Conservation (phyloP, 2,113 vertebrate genomes). For the Phasianus colchicus region DNA sequence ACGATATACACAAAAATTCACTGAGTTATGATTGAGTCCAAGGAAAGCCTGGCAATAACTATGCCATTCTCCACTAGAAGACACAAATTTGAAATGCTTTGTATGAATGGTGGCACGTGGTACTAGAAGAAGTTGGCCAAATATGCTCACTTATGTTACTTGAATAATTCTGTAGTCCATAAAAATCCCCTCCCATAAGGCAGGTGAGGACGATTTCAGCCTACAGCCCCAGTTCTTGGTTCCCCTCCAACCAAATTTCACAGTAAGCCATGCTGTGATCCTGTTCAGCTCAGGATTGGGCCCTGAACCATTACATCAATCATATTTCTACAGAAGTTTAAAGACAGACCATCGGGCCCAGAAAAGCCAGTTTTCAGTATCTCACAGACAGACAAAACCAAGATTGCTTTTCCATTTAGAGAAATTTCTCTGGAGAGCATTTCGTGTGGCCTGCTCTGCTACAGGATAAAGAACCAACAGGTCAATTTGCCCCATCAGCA, state of each 20-base stretch:
- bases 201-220: background rate
- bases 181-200: background rate
- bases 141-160: background rate
- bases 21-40: background rate
- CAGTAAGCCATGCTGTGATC: background rate
- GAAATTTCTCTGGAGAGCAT: background rate
- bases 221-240: background rate
- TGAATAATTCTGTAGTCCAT: background rate
- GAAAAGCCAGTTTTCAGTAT: background rate
- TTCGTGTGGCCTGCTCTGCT: background rate
- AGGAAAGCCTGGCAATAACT: background rate
- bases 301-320: background rate
- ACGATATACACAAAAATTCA: background rate
- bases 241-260: background rate
- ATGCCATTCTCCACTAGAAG: background rate
- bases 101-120: background rate
- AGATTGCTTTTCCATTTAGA: background rate
- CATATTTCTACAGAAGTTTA: background rate
- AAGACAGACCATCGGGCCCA: background rate
- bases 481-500: background rate
- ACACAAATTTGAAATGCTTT: background rate
- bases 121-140: background rate
- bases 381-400: background rate
- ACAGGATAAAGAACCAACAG: background rate
- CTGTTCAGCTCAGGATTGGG: background rate